Evolutionary conservation across 2,888 invertebrate species (phyloP).

Genomic region (Pelosia muscerda): DNA sequence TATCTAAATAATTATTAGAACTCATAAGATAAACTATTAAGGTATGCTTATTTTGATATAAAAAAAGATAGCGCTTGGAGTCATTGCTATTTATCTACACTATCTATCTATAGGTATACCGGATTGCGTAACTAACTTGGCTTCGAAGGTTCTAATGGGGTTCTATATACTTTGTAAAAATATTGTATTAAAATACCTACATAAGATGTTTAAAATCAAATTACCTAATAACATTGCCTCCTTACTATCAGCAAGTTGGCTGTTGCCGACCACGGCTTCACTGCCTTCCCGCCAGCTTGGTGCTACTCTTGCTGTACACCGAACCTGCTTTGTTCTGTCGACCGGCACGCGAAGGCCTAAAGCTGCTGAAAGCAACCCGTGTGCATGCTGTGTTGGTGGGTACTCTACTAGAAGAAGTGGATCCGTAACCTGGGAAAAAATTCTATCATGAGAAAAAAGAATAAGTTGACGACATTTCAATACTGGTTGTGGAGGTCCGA

Average conservation of each 20-base stretch:
- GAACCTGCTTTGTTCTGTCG: constrained; percentile 79
- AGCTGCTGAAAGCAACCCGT: constrained; percentile 77
- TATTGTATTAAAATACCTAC: neutral
- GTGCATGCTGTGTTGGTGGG: constrained; percentile 76
- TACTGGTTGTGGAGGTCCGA: too few relatives aligned
- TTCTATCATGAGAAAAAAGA: neutral
- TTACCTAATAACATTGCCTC: constrained; percentile 83
- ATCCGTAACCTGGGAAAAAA: constrained; percentile 70
- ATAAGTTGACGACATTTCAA: neutral
- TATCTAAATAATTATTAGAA: too few relatives aligned
- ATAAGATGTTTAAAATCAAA: neutral
- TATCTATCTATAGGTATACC: too few relatives aligned
- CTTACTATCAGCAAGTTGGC: constrained; percentile 80
- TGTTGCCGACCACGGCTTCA: constrained; percentile 81
- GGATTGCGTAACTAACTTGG: too few relatives aligned
- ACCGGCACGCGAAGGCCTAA: constrained; percentile 77
- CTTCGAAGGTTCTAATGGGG: too few relatives aligned
- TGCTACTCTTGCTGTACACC: constrained; percentile 79
- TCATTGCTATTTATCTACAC: too few relatives aligned
- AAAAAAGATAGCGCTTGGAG: too few relatives aligned
- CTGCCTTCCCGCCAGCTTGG: constrained; percentile 83
- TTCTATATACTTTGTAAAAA: too few relatives aligned
- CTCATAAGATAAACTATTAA: too few relatives aligned
- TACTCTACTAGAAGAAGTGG: constrained; percentile 75
- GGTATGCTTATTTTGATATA: too few relatives aligned